Evolutionary conservation across 2,113 vertebrate species (phyloP).

Genomic region (Phalacrocorax aristotelis): DNA sequence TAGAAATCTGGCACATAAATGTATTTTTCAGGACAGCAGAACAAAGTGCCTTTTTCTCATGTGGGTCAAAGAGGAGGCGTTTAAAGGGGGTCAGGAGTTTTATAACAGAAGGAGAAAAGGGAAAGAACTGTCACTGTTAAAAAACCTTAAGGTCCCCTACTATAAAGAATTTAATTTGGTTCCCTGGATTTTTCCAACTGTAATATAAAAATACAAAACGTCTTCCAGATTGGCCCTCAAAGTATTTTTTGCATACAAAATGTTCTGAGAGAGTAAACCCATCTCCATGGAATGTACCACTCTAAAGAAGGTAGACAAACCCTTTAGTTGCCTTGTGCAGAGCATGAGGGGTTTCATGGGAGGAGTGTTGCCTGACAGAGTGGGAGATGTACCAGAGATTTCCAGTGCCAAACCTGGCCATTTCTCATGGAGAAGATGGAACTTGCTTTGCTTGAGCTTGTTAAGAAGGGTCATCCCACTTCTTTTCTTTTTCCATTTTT

Average conservation of each 20-base stretch:
- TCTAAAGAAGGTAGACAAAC: not conserved
- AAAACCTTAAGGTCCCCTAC: not conserved
- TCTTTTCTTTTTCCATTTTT: no score
- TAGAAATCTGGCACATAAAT: not conserved
- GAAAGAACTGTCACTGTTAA: not conserved
- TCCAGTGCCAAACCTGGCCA: not conserved
- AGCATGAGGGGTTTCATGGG: not conserved
- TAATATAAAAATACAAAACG: not conserved
- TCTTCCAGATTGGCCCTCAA: not conserved
- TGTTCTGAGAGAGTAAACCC: not conserved
- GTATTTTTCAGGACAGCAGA: not conserved
- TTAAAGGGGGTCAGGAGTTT: not conserved
- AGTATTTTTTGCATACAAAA: not conserved
- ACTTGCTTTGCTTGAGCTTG: not conserved
- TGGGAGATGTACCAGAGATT: not conserved
- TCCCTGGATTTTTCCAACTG: not conserved
- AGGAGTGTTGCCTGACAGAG: not conserved
- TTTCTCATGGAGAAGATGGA: not conserved
- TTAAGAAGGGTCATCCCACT: not conserved
- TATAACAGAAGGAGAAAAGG: not conserved
- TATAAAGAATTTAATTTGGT: not conserved
- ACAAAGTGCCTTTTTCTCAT: not conserved
- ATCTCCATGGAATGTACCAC: not conserved
- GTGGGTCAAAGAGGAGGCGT: not conserved
- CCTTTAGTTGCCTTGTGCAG: not conserved